Evolutionary conservation across 37 sponge, comb jelly and placozoan species (phyloP).

Genomic region (Beroe forskalii): DNA sequence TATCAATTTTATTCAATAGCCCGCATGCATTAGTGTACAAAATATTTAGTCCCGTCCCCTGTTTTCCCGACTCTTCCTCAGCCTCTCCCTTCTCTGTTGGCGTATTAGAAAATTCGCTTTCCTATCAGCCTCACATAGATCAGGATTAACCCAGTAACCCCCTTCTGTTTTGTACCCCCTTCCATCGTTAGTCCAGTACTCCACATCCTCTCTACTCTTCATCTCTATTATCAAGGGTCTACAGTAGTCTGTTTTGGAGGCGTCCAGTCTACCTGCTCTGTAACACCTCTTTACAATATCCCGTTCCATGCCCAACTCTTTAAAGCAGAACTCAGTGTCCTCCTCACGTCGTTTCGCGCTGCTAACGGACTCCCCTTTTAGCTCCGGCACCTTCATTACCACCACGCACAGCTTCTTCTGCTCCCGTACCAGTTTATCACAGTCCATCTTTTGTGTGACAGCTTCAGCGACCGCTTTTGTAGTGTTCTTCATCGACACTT

Average conservation of each 20-base stretch:
- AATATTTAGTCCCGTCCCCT: background rate
- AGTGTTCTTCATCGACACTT: background rate
- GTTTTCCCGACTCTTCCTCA: background rate
- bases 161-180: background rate
- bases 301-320: background rate
- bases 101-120: background rate
- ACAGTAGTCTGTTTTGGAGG: background rate
- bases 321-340: background rate
- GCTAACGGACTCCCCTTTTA: background rate
- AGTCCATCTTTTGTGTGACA: background rate
- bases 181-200: background rate
- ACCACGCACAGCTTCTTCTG: background rate
- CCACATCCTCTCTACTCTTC: background rate
- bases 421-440: background rate
- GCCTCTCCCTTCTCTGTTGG: background rate
- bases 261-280: background rate
- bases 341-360: background rate
- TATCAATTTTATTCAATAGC: constrained; percentile 2
- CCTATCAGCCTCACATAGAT: background rate
- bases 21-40: background rate
- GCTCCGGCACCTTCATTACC: background rate
- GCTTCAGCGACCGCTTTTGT: background rate
- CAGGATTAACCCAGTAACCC: background rate
- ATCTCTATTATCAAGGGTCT: background rate
- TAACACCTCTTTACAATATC: background rate